Conservation (phyloP, 2,888 invertebrate species). For the Drosophila multiciliata region DNA sequence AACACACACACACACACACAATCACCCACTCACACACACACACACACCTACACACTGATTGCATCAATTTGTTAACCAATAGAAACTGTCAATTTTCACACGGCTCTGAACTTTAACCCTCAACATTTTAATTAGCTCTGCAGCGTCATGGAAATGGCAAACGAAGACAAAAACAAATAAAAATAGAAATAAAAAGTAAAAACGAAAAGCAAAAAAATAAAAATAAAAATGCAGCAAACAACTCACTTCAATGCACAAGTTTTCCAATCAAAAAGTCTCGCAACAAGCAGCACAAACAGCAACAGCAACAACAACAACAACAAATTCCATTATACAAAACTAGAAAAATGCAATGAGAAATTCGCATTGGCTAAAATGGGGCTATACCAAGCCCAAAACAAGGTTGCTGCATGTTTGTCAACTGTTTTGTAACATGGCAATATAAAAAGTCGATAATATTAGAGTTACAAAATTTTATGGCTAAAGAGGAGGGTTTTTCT, state of each 20-base stretch:
- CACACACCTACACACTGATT: background rate
- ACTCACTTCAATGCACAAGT: constrained; percentile 41
- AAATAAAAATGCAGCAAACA: constrained; percentile 10
- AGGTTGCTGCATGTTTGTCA: constrained; percentile 10
- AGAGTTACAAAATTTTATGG: background rate
- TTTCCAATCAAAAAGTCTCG: constrained; percentile 59
- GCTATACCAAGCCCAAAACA: constrained; percentile 9
- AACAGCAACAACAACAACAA: constrained; percentile 21
- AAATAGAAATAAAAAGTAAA: constrained; percentile 5
- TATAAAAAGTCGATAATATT: background rate
- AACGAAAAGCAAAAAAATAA: background rate
- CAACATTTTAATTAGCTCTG: constrained; percentile 53
- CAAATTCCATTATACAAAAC: constrained; percentile 28
- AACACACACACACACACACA: background rate
- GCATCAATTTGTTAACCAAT: constrained; percentile 31
- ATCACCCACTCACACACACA: background rate
- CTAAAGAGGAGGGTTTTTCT: background rate
- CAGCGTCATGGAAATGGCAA: background rate
- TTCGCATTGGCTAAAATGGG: constrained; percentile 36
- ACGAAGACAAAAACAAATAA: background rate
- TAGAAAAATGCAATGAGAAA: constrained; percentile 36
- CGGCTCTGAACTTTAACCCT: constrained; percentile 42
- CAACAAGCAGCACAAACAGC: constrained; percentile 27
- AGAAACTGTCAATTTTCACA: constrained; percentile 50
- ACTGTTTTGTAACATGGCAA: constrained; percentile 4